Conservation (phyloP, 2,797 vertebrate genomes). For the Sarcophilus harrisii region DNA sequence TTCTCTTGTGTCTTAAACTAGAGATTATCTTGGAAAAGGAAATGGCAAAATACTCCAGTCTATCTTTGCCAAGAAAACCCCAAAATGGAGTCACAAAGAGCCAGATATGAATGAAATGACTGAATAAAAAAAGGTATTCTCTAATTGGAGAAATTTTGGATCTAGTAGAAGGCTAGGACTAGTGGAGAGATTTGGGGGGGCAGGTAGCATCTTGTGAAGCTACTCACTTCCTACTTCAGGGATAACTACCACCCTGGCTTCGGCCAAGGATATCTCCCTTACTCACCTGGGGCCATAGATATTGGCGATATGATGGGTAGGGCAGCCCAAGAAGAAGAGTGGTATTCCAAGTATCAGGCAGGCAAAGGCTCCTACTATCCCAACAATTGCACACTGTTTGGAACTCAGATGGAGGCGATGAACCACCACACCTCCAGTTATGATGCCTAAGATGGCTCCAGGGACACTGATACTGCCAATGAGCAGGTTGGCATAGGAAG, state of each 20-base stretch:
- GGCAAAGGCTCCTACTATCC: constrained; percentile 83
- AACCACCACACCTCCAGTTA: constrained; percentile 91
- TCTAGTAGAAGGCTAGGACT: neutral
- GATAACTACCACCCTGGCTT: neutral
- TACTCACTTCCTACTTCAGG: neutral
- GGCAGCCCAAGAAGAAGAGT: constrained; percentile 92
- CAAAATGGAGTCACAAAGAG: neutral
- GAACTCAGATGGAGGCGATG: constrained; percentile 88
- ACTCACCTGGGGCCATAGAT: constrained; percentile 66
- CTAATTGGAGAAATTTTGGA: neutral
- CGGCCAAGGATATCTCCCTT: neutral
- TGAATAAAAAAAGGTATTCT: neutral
- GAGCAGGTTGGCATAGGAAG: constrained; percentile 90
- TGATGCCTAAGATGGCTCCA: constrained; percentile 89
- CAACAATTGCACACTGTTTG: constrained; percentile 85
- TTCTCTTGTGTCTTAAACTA: neutral
- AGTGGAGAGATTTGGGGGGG: neutral
- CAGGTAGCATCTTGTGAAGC: neutral
- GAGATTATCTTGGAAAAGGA: neutral
- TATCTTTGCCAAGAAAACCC: neutral
- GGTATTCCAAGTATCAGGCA: constrained; percentile 86
- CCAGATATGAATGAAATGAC: neutral
- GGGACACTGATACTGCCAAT: constrained; percentile 92
- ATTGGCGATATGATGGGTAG: constrained; percentile 86
- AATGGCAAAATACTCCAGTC: neutral